phyloP scores from a whole-genome alignment of 2,113 vertebrate genomes.

The Lophura nycthemera region DNA sequence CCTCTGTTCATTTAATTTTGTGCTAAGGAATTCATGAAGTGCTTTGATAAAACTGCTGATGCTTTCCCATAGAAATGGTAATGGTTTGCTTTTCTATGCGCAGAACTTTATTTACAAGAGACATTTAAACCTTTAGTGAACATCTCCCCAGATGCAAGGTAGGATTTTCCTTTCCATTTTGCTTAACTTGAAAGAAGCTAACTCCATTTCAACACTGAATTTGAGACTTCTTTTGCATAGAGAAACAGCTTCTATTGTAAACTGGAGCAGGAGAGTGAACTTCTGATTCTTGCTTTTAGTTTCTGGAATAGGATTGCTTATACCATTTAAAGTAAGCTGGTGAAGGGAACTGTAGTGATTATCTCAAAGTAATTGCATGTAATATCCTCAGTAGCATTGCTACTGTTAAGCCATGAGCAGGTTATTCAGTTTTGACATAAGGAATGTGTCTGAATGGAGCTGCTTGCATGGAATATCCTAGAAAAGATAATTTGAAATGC shows the following conservation, averaged over 20 bases:
- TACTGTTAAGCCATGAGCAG: not conserved
- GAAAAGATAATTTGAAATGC: not conserved
- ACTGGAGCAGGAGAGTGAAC: not conserved
- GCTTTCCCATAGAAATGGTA: not conserved
- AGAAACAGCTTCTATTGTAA: not conserved
- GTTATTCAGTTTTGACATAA: accelerated
- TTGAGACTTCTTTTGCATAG: not conserved
- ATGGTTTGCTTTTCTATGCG: conserved; percentile 50
- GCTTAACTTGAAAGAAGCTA: not conserved
- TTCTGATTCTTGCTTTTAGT: no score
- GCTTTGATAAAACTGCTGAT: not conserved
- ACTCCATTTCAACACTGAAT: not conserved
- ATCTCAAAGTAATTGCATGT: not conserved
- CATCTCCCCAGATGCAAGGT: conserved; percentile 98
- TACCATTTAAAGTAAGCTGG: not conserved
- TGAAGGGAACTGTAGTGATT: not conserved
- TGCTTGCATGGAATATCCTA: not conserved
- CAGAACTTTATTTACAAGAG: conserved; percentile 99
- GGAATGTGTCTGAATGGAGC: not conserved
- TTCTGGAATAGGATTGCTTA: not conserved
- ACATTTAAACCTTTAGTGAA: conserved; percentile 99
- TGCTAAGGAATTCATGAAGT: not conserved
- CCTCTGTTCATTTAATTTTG: not conserved
- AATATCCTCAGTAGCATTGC: not conserved
- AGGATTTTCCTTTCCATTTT: conserved; percentile 45